Conservation (phyloP, 2,888 invertebrate genomes). For the Hirudinaria manillensis region DNA sequence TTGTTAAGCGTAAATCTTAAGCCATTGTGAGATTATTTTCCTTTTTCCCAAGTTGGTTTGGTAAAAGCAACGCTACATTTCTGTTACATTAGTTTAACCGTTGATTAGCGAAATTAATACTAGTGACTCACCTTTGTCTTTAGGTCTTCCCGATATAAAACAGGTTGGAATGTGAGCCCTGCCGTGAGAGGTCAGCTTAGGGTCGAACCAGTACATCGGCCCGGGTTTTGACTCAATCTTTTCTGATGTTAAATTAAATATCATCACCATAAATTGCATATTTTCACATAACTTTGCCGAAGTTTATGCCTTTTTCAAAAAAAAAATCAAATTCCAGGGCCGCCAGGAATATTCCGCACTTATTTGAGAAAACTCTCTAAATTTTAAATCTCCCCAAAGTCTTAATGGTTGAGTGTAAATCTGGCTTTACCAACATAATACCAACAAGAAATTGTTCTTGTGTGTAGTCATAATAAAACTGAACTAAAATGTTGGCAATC, state of each 20-base stretch:
- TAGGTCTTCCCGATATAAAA: constrained; percentile 33
- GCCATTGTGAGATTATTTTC: not conserved
- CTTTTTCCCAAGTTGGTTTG: no score
- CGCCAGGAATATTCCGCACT: not conserved
- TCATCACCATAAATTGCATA: not conserved
- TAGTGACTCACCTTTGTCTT: constrained; percentile 33
- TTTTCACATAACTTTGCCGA: not conserved
- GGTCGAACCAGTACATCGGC: constrained; percentile 34
- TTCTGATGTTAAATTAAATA: constrained; percentile 8
- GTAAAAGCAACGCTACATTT: not conserved
- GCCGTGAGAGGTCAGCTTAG: constrained; percentile 33
- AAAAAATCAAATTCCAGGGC: not conserved
- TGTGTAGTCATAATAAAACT: no score
- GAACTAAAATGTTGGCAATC: no score
- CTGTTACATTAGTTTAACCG: no score
- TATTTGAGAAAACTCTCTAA: not conserved
- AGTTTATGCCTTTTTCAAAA: not conserved
- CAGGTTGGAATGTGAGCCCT: constrained; percentile 29
- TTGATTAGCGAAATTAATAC: no score
- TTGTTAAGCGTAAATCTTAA: no score
- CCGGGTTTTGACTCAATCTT: constrained; percentile 27
- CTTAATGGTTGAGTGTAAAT: no score
- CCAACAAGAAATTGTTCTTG: no score
- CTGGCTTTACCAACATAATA: no score
- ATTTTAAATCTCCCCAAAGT: no score